Base-by-base conservation (phyloP, 2,797 vertebrate species). In the Chrosomus eos region DNA sequence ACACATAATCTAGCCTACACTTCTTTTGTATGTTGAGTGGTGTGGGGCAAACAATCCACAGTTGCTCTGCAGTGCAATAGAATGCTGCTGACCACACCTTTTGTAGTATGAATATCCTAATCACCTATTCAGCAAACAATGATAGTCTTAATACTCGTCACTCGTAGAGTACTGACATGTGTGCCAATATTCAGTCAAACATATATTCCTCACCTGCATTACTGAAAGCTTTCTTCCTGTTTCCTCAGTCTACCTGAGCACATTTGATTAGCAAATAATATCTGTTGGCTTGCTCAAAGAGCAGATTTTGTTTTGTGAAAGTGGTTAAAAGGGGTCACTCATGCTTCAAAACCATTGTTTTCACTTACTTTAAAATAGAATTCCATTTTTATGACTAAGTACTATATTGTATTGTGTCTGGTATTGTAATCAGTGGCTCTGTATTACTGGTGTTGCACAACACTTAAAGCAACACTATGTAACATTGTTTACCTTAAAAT, bases 261-360 rank as follows among this genome's bases (percentile, higher is more conserved):
- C 8, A 89, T 89, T 89, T 88, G 85, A 45, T 83, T 80, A 83
- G n/a, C 85, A 88, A 88, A 89, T 86, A 6, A 14, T 71, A 3
- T 73, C 19, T 77, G 76, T 51, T 10, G 77, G 26, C 48, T 76
- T 75, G 62, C 85, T 68, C 18, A 75, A 16, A 72, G 23, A 6
- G 31, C 5, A 51, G n/a, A 60, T 53, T 45, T 33, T 68, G 72
- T 80, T 71, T 64, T 51, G 45, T 66, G 11, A 80, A 68, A 28
- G 45, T 70, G 19, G 68, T 66, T 13, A 64, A 45, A 51, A 26
- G 58, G 33, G 53, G 51, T 45, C 19, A n/a, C 36, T 55, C 14
- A 51, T 45, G 10, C 9, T 9, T 43, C 38, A 70, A 26, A 81
- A 11, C 36, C 16, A 58, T 60, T 64, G 31, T 36, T 75, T 7